Evolutionary conservation across 2,888 invertebrate genomes (phyloP).

Genomic region (Galeopsomyia nigrocyanea): DNA sequence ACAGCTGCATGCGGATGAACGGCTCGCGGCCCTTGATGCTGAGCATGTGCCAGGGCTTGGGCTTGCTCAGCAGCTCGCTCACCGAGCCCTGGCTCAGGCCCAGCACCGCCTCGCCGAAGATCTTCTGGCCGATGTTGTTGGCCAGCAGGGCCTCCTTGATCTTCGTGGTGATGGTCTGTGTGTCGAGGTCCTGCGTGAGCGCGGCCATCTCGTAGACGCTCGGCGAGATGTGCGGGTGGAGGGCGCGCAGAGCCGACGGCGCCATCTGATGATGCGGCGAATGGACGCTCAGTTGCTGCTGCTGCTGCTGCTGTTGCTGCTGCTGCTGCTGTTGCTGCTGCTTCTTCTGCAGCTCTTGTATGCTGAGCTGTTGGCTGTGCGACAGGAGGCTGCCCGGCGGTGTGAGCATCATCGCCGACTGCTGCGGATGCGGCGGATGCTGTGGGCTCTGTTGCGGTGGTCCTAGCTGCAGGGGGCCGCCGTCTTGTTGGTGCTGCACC

Average conservation of each 20-base stretch:
- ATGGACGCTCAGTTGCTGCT: constrained; percentile 72
- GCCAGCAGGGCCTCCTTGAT: constrained; percentile 97
- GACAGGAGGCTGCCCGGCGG: constrained; percentile 84
- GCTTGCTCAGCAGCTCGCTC: constrained; percentile 96
- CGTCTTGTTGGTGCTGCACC: constrained; percentile 66
- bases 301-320: constrained; percentile 69
- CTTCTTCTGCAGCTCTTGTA: constrained; percentile 75
- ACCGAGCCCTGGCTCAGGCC: constrained; percentile 97
- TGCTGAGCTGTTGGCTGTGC: constrained; percentile 74
- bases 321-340: constrained; percentile 60
- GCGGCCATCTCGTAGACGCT: constrained; percentile 98
- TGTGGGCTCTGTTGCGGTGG: constrained; percentile 65
- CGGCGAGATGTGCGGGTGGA: constrained; percentile 91
- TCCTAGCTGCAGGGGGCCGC: constrained; percentile 65
- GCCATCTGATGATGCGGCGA: constrained; percentile 77
- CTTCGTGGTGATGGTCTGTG: constrained; percentile 95
- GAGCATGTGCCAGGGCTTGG: constrained; percentile 99
- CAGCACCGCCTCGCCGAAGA: constrained; percentile 97
- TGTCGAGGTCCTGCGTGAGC: constrained; percentile 95
- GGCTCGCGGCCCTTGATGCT: constrained; percentile 98
- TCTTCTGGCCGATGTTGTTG: constrained; percentile 98
- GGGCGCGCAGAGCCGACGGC: constrained; percentile 76
- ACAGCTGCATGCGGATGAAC: constrained; percentile 95
- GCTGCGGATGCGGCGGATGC: constrained; percentile 58
- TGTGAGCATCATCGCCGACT: constrained; percentile 78